These are phyloP conservation scores for Lacanobia wlatinum DNA, from an alignment of 2,888 invertebrate genomes.

Conservation along the genomic window DNA sequence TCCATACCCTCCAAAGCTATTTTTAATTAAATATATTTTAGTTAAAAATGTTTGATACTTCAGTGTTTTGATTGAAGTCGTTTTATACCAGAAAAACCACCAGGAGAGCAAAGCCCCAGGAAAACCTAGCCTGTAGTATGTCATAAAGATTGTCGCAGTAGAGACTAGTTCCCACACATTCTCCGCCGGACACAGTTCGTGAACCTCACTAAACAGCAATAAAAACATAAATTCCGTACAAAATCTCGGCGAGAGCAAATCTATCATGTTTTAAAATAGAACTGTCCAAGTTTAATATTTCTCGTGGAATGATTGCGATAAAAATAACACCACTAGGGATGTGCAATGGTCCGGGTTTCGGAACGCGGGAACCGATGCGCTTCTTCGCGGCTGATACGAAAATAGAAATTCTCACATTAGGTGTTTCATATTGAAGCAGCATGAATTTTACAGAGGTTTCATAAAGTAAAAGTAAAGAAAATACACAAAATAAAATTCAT, in stretches of 20 bases:
- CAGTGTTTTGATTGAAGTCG: too few relatives aligned
- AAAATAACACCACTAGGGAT: slow-evolving; percentile 56
- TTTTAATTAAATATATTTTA: too few relatives aligned
- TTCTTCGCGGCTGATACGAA: slow-evolving; percentile 27
- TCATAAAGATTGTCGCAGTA: neutral
- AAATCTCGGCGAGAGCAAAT: slow-evolving; percentile 32
- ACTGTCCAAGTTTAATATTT: slow-evolving; percentile 57
- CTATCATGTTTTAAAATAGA: slow-evolving; percentile 58
- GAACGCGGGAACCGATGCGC: slow-evolving; percentile 24
- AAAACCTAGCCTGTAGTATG: too few relatives aligned
- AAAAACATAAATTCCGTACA: slow-evolving; percentile 4
- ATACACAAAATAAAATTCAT: too few relatives aligned
- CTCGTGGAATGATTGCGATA: slow-evolving; percentile 37
- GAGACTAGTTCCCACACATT: neutral
- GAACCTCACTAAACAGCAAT: neutral
- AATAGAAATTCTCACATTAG: slow-evolving; percentile 40
- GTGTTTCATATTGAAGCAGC: slow-evolving; percentile 3
- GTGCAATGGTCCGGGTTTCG: slow-evolving; percentile 34
- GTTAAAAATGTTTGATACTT: too few relatives aligned
- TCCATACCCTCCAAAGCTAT: too few relatives aligned
- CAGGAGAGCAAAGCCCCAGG: too few relatives aligned
- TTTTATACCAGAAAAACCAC: too few relatives aligned
- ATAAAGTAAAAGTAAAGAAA: too few relatives aligned
- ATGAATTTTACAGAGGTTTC: neutral
- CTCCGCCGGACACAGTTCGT: neutral